Evolutionary conservation across 2,797 vertebrate species (phyloP).

Genomic region (Platalea minor): DNA sequence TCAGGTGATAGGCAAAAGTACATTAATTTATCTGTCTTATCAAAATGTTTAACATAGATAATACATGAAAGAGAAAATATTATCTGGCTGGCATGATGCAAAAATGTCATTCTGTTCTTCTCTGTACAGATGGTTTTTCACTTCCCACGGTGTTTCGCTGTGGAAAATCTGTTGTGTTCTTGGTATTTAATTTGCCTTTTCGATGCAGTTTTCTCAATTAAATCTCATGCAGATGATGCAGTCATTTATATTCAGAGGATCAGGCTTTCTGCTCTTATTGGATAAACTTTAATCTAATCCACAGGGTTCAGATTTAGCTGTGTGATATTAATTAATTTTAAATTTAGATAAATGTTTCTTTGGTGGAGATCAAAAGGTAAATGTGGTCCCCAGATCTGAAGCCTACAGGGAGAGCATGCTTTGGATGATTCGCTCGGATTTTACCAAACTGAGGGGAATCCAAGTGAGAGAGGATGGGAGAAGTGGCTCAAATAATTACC

Average conservation of each 20-base stretch:
- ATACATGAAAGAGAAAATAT: constrained; percentile 42
- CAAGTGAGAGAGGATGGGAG: neutral
- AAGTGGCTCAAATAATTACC: neutral
- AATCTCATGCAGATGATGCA: constrained; percentile 56
- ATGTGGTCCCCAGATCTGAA: neutral
- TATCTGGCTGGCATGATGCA: constrained; percentile 43
- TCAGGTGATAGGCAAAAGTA: constrained; percentile 49
- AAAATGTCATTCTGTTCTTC: constrained; percentile 46
- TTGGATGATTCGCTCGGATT: neutral
- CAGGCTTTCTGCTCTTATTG: constrained; percentile 53
- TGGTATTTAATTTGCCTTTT: constrained; percentile 70
- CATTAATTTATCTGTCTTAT: constrained; percentile 52
- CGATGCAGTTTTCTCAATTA: constrained; percentile 55
- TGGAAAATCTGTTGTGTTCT: constrained; percentile 62
- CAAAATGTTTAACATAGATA: constrained; percentile 57
- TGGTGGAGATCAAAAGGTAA: constrained; percentile 26
- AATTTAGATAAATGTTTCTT: constrained; percentile 57
- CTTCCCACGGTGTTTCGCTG: constrained; percentile 56
- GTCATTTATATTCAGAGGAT: constrained; percentile 52
- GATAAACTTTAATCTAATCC: constrained; percentile 62
- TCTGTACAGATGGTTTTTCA: constrained; percentile 64
- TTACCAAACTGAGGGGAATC: neutral
- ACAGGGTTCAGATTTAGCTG: constrained; percentile 46
- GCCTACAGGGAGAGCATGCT: neutral
- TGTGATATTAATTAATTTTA: constrained; percentile 57